Evolutionary conservation across 1,140 invertebrate genomes (phyloP), one percentile per base, ranked within the genome.

Genomic region (Papilio dardanus): DNA sequence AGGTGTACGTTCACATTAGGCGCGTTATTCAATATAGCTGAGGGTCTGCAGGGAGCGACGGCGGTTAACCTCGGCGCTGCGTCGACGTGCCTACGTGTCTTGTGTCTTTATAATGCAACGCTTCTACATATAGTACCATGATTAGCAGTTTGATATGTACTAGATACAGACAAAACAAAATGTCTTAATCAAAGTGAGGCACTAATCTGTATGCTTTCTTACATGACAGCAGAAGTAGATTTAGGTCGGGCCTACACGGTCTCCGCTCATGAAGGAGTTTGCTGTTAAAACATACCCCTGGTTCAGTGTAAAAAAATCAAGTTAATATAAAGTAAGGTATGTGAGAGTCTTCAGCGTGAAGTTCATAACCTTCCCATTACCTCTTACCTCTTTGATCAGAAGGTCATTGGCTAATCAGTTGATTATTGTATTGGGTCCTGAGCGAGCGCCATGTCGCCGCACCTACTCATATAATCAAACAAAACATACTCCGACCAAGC

Each of bases 11-110:
- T 28, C 28, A 24, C 68, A n/a, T 71, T 71, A 71, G 24, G 68
- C 68, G 68, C 7, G 68, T 71, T 71, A 50, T 71, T 71, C 24
- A 71, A 71, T 71, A 71, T 71, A 24, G 28, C 24, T 33, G 68
- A 46, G 68, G 40, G 40, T 42, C 37, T 30, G 37, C 37, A 71
- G 40, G 68, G 68, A 46, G 37, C 67, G 37, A 21, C 40, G 14
- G 68, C 68, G 65, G 65, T 66, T 66, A 66, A 66, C 67, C 67
- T 37, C 67, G 67, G n/a, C 67, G 21, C 14, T 33, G 35, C 37
- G 24, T 8, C n/a, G n/a, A 21, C 21, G 24, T 42, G 67, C 21
- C 37, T 42, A 69, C 65, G 65, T 66, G 65, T 65, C 24, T 65
- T 65, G 62, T 65, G 62, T 66, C 65, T 66, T 66, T 35, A 21